Evolutionary conservation across 2,888 invertebrate genomes (phyloP).

Genomic region (Ctenicera cuprea): DNA sequence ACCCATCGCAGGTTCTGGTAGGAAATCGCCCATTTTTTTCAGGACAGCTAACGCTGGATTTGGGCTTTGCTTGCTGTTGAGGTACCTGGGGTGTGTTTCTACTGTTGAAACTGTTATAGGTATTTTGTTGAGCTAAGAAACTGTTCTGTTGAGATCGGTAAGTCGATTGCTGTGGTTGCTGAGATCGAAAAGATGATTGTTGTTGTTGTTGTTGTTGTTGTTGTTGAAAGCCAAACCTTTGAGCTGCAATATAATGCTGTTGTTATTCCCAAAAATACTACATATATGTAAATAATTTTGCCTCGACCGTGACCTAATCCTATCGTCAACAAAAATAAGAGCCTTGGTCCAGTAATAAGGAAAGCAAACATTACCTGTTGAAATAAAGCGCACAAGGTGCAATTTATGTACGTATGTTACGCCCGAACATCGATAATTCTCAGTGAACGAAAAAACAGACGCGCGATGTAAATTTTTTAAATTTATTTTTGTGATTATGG

Average conservation of each 20-base stretch:
- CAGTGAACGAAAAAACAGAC: too few species aligned
- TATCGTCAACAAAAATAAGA: too few species aligned
- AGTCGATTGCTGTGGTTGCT: constrained; percentile 6
- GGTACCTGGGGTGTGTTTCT: constrained; percentile 38
- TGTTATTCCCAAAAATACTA: too few species aligned
- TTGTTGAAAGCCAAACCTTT: constrained; percentile 10
- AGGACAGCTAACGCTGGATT: constrained; percentile 73
- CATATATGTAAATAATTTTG: too few species aligned
- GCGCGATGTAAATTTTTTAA: too few species aligned
- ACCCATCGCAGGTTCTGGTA: constrained; percentile 82
- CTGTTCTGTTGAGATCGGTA: constrained; percentile 30
- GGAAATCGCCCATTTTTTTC: constrained; percentile 83
- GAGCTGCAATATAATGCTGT: neutral
- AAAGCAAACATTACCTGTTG: too few species aligned
- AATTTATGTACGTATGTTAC: too few species aligned
- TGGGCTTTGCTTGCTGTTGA: constrained; percentile 14
- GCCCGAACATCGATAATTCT: too few species aligned
- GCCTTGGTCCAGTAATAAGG: too few species aligned
- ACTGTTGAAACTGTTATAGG: constrained; percentile 11
- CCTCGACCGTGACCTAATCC: too few species aligned
- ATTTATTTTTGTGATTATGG: too few species aligned
- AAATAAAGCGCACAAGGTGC: too few species aligned
- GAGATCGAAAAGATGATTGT: neutral
- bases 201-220: neutral
- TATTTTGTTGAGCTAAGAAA: constrained; percentile 17